Conservation (phyloP, 2,888 invertebrate genomes). For the Dyspetes luteomarginatus region DNA sequence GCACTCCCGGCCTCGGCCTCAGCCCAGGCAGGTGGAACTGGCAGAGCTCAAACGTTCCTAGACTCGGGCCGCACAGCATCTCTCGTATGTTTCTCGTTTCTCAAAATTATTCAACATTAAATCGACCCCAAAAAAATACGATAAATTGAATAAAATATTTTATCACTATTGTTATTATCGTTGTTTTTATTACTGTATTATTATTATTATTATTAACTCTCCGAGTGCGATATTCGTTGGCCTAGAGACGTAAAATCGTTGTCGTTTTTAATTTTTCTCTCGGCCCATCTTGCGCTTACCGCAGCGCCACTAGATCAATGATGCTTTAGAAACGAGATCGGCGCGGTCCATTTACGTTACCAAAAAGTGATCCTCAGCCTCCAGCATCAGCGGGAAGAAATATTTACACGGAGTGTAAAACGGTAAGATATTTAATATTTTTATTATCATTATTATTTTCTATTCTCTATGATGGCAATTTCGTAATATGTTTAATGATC, state of each 20-base stretch:
- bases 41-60: conserved; percentile 22
- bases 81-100: background rate
- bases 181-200: too few relatives aligned
- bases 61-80: background rate
- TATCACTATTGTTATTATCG: background rate
- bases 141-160: background rate
- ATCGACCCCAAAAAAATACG: background rate
- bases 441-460: too few relatives aligned
- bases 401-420: background rate
- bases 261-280: background rate
- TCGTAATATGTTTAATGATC: too few relatives aligned
- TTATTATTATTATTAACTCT: too few relatives aligned
- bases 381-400: conserved; percentile 11
- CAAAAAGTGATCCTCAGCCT: conserved; percentile 14
- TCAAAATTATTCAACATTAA: conserved; percentile 1
- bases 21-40: conserved; percentile 37
- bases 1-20: conserved; percentile 43
- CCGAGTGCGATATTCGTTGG: conserved; percentile 20
- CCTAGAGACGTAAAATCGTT: conserved; percentile 2
- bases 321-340: conserved; percentile 54
- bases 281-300: background rate
- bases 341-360: background rate
- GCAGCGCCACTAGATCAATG: conserved; percentile 44
- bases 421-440: too few relatives aligned
- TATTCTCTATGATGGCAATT: too few relatives aligned